phyloP scores from a whole-genome alignment of 2,797 vertebrate genomes.

The Chelmon rostratus region DNA sequence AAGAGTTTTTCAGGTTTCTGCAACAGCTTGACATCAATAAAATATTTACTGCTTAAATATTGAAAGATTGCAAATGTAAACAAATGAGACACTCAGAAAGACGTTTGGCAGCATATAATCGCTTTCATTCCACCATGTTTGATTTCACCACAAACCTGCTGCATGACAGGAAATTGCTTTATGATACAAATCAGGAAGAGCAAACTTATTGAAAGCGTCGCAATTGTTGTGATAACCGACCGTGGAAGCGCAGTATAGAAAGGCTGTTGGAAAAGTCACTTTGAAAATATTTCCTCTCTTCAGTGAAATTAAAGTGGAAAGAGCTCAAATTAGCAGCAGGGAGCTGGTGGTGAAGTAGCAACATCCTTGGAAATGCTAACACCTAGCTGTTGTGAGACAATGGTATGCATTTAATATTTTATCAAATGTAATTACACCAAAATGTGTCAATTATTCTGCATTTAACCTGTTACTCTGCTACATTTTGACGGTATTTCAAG shows the following conservation, averaged over 20 bases:
- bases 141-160: conserved; percentile 6
- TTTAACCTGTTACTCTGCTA: not conserved
- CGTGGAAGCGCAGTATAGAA: not conserved
- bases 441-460: not conserved
- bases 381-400: not conserved
- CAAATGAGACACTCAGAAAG: not conserved
- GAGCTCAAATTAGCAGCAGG: conserved; percentile 1
- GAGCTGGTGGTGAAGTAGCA: not conserved
- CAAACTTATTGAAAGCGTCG: conserved; percentile 6
- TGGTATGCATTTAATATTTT: not conserved
- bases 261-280: not conserved
- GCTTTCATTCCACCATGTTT: not conserved
- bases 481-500: not conserved
- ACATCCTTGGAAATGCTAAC: not conserved
- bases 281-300: conserved; percentile 1
- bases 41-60: conserved; percentile 3
- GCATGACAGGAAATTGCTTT: conserved; percentile 10
- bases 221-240: conserved; percentile 3
- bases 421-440: conserved; percentile 1
- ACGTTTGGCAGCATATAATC: not conserved
- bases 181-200: conserved; percentile 12
- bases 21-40: not conserved
- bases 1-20: not conserved
- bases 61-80: not conserved
- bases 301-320: conserved; percentile 29